Evolutionary conservation across 2,797 vertebrate genomes (phyloP).

Genomic region (Diglossa cyanea): DNA sequence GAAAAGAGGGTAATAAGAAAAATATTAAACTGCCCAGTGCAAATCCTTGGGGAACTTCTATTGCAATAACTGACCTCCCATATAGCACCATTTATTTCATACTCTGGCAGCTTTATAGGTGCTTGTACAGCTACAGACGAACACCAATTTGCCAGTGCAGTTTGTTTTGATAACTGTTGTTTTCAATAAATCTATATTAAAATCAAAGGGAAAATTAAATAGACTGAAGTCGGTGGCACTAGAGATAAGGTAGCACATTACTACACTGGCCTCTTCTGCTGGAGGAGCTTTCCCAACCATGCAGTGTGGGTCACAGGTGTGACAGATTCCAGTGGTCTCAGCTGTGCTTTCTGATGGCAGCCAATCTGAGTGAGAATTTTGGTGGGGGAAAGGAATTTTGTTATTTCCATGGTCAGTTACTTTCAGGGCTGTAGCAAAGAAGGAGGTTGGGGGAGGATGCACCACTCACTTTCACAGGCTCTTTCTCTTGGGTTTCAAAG

Average conservation of each 20-base stretch:
- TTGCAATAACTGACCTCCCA: constrained; percentile 82
- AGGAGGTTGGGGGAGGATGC: background rate
- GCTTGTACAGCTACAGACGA: constrained; percentile 81
- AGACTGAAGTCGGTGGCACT: constrained; percentile 73
- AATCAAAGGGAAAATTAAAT: constrained; percentile 86
- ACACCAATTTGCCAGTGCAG: constrained; percentile 83
- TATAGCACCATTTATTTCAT: constrained; percentile 82
- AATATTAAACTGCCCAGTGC: constrained; percentile 80
- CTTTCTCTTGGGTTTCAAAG: background rate
- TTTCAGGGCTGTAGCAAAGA: background rate
- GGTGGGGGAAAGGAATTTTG: background rate
- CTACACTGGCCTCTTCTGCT: constrained; percentile 65
- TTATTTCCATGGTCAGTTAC: background rate
- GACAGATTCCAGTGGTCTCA: constrained; percentile 37
- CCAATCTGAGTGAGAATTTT: background rate
- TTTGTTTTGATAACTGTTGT: constrained; percentile 85
- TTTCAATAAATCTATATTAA: constrained; percentile 88
- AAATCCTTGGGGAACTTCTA: constrained; percentile 77
- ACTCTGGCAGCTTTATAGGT: constrained; percentile 84
- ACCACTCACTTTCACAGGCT: background rate
- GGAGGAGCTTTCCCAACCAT: constrained; percentile 40
- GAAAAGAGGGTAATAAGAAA: constrained; percentile 83
- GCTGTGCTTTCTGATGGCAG: background rate
- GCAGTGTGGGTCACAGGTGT: constrained; percentile 49
- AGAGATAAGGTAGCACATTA: constrained; percentile 76